A percentile compares a stretch with the other conserved stretches of the same genome.
Conservation (phyloP, 2,888 invertebrate genomes). For the Drosophila lacicola region DNA sequence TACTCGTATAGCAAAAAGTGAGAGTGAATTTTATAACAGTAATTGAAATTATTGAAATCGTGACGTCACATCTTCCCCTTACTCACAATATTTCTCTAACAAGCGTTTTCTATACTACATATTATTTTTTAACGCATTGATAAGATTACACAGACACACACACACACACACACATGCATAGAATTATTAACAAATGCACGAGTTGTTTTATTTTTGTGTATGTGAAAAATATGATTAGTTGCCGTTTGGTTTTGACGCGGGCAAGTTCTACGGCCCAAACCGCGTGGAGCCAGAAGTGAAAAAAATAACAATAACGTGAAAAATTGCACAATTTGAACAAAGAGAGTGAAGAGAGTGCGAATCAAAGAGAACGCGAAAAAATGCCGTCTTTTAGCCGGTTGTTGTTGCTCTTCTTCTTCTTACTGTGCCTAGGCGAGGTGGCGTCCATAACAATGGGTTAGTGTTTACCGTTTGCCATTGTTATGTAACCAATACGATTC, state of each 20-base stretch:
- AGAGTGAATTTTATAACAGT: not conserved
- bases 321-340: conserved; percentile 26
- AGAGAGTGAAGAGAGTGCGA: conserved; percentile 1
- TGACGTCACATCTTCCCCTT: conserved; percentile 1
- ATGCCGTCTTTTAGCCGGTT: conserved; percentile 47
- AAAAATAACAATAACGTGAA: conserved; percentile 18
- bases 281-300: conserved; percentile 1
- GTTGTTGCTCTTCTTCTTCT: conserved; percentile 14
- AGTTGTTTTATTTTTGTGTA: conserved; percentile 19
- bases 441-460: conserved; percentile 51
- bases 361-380: conserved; percentile 5
- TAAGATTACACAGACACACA: conserved; percentile 53
- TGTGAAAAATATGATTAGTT: conserved; percentile 61
- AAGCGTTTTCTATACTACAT: conserved; percentile 32
- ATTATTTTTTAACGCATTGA: conserved; percentile 48
- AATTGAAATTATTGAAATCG: conserved; percentile 2
- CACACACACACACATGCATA: conserved; percentile 7
- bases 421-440: conserved; percentile 9
- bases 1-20: not conserved
- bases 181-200: conserved; percentile 50
- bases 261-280: conserved; percentile 40
- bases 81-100: conserved; percentile 8
- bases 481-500: conserved; percentile 37
- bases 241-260: conserved; percentile 53
- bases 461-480: conserved; percentile 18